Percentiles rank a stretch among this genome's conserved stretches.
Conservation (phyloP, 2,797 vertebrate species). For the Petrocephalus schoutedeni region DNA sequence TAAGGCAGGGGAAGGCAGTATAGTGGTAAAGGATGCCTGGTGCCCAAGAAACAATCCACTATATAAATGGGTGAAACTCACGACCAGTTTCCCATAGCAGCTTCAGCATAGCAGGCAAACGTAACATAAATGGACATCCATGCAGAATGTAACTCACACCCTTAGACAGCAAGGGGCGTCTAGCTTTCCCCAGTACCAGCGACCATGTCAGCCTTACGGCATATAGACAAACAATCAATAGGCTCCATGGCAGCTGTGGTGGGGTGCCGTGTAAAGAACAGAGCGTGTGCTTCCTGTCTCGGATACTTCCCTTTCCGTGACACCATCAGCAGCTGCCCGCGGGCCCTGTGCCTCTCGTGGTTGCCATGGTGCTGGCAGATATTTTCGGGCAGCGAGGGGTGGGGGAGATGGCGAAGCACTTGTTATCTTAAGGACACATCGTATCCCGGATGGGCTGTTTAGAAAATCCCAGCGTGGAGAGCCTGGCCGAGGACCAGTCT, state of each 20-base stretch:
- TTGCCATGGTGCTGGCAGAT: not conserved
- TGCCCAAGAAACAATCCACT: not conserved
- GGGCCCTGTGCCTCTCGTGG: not conserved
- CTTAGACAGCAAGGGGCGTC: not conserved
- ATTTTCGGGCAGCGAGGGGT: slow-evolving; percentile 13
- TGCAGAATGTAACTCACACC: not conserved
- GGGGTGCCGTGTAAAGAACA: not conserved
- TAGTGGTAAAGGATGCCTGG: not conserved
- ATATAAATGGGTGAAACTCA: not conserved
- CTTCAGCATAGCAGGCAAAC: not conserved
- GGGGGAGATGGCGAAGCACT: not conserved
- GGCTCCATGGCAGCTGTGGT: not conserved
- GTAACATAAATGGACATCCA: not conserved
- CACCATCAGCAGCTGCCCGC: not conserved
- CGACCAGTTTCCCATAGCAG: not conserved
- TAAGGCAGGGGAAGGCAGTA: not conserved
- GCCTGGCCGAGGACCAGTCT: slow-evolving; percentile 1
- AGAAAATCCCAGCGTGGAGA: not conserved
- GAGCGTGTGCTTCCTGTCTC: not conserved
- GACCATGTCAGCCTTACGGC: not conserved
- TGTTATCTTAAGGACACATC: slow-evolving; percentile 23
- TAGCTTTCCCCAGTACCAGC: not conserved
- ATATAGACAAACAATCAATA: not conserved
- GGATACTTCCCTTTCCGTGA: not conserved
- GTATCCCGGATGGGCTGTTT: slow-evolving; percentile 7